Base-by-base conservation (phyloP, 1,140 invertebrate genomes). In the Conus betulinus region DNA sequence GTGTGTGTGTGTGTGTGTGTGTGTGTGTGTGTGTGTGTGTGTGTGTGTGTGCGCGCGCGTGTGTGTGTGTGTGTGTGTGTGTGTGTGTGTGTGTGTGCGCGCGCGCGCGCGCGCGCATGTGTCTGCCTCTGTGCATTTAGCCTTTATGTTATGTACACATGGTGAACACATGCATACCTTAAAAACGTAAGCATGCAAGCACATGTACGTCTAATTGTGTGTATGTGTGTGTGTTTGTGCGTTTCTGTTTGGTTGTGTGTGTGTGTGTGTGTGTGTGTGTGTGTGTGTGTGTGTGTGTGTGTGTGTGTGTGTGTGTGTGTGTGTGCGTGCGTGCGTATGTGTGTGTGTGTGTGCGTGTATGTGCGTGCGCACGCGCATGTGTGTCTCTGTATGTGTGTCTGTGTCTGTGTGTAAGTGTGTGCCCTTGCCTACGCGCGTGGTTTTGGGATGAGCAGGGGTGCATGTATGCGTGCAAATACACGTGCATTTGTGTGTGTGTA, bases 231-330 rank as follows among this genome's bases (percentile, higher is more conserved):
- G 39, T 39, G 39, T 39, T 39, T 39, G 39, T 39, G 39, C 39
- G 39, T 39, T 39, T 39, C 39, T 39, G 39, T 39, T 39, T 39
- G 39, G 39, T 3, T 76, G 71, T 76, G 71, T 76, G 71, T 76
- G n/a, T 76, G 71, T 76, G 71, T 76, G 71, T 76, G 71, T 76
- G 71, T 76, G 71, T 76, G 71, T 76, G 71, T 76, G 71, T 76
- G 71, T 76, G 71, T 76, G 20, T 76, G 20, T 76, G 20, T 76
- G 71, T 23, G 25, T 76, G 20, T 4, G 71, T 25, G 71, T 6
- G 71, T 76, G 71, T 6, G 71, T 76, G 71, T 4, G 60, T 76
- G 71, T 6, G 71, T 76, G 71, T 6, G 71, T 76, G 71, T 6
- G 71, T 76, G 71, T 6, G 71, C 6, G 71, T 6, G 71, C 6